Evolutionary conservation across 2,113 vertebrate species (phyloP), one percentile per base, ranked within the genome.

Genomic region (Microcebus murinus): DNA sequence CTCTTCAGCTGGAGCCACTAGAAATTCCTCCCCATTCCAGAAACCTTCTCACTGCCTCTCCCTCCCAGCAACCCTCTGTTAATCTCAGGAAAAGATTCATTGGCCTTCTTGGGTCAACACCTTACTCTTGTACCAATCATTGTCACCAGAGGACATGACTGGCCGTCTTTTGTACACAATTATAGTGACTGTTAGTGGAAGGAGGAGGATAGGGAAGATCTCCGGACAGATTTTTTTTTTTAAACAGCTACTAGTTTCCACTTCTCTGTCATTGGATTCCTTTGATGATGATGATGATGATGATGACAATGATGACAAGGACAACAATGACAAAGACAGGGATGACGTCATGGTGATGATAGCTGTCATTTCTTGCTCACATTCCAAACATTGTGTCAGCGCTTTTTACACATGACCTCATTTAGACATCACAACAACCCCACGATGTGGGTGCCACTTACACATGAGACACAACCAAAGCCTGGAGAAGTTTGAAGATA

Each of bases 11-110:
- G 31, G 11, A 84, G 36, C 5, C 3, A 2, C 39, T 74, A 52
- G 73, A 95, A 96, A 82, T 55, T 50, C 94, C 79, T 42, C 57
- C 50, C n/a, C 17, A 50, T 25, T 61, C 42, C 15, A 20, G 73
- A 88, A 91, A 45, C 48, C 55, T 77, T 74, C 57, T 63, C 55
- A 20, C 80, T 61, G 39, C 27, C 59, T 55, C 48, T 29, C 27
- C 85, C 59, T 63, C 21, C 42, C 31, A 89, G 42, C 18, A 52
- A 34, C 8, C 59, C 23, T 48, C 0, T 34, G 57, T 18, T 45
- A 94, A 87, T 67, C 84, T 92, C 39, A 34, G 48, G 20, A 63
- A 93, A 87, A 39, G 4, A 34, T 10, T 76, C 18, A 23, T 52
- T 71, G n/a, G 34, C 87, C 74, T 67, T 84, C 48, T 50, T 25